These are phyloP conservation scores for Lamellibrachia columna DNA, from an alignment of 2,888 invertebrate genomes.

Conservation along the genomic window DNA sequence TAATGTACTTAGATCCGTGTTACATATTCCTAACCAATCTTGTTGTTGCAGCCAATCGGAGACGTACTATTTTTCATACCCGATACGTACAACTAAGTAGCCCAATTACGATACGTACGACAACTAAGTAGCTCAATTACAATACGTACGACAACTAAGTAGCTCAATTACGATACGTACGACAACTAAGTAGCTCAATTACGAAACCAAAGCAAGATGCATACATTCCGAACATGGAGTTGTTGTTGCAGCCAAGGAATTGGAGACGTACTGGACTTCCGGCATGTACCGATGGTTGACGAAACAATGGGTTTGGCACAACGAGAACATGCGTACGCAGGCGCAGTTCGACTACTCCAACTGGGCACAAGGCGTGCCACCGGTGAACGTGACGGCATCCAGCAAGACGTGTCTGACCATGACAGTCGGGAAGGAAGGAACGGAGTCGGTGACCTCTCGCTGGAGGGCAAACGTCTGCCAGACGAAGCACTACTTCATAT, in stretches of 20 bases:
- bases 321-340: slow-evolving; percentile 20
- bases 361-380: slow-evolving; percentile 28
- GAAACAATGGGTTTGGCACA: slow-evolving; percentile 31
- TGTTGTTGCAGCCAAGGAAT: slow-evolving; percentile 6
- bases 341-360: slow-evolving; percentile 28
- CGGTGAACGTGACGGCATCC: slow-evolving; percentile 23
- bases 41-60: not conserved
- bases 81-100: too few species aligned
- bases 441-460: not conserved
- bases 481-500: slow-evolving; percentile 29
- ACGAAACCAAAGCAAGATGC: too few species aligned
- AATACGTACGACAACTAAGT: too few species aligned
- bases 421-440: slow-evolving; percentile 4
- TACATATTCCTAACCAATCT: not conserved
- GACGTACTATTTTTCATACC: slow-evolving; percentile 17
- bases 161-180: too few species aligned
- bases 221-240: too few species aligned
- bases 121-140: too few species aligned
- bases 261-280: slow-evolving; percentile 30
- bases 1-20: not conserved
- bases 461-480: slow-evolving; percentile 26
- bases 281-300: slow-evolving; percentile 27
- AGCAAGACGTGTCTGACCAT: slow-evolving; percentile 26
- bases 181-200: too few species aligned
- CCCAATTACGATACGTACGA: too few species aligned